phyloP scores from a whole-genome alignment of 2,888 invertebrate species.

The Aphodius sticticus region DNA sequence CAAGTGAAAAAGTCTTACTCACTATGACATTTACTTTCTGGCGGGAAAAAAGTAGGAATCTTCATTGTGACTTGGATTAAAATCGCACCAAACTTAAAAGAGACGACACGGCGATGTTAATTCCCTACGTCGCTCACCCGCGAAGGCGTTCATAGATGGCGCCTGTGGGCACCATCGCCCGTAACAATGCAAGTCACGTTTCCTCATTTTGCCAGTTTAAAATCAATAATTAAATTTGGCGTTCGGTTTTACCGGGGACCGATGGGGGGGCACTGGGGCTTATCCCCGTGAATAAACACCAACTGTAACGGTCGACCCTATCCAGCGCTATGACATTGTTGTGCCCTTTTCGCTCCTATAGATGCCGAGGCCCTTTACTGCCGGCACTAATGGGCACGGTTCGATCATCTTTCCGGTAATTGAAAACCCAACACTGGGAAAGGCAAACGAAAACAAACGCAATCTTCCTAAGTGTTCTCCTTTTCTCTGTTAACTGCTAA shows the following conservation, averaged over 20 bases:
- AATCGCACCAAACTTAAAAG: neutral
- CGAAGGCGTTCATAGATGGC: constrained; percentile 17
- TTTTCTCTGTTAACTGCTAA: neutral
- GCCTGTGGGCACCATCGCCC: constrained; percentile 4
- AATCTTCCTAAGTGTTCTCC: neutral
- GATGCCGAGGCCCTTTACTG: neutral
- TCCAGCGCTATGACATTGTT: neutral
- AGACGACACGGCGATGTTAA: neutral
- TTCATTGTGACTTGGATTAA: too few relatives aligned
- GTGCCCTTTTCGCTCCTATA: neutral
- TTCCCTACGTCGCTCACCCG: constrained; percentile 7
- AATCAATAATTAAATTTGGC: constrained; percentile 46
- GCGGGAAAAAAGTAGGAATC: too few relatives aligned
- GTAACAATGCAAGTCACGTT: constrained; percentile 41
- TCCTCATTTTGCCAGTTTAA: constrained; percentile 44
- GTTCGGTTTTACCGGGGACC: constrained; percentile 31
- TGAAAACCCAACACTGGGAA: neutral
- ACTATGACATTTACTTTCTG: too few relatives aligned
- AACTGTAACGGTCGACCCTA: constrained; percentile 7
- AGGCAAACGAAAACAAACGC: neutral
- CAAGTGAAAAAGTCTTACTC: too few relatives aligned
- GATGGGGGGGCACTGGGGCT: constrained; percentile 9
- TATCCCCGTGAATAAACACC: constrained; percentile 17
- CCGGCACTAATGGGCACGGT: neutral
- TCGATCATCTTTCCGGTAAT: constrained; percentile 4